Evolutionary conservation across 2,797 vertebrate genomes (phyloP).

Genomic region (Dromococcyx pavoninus): DNA sequence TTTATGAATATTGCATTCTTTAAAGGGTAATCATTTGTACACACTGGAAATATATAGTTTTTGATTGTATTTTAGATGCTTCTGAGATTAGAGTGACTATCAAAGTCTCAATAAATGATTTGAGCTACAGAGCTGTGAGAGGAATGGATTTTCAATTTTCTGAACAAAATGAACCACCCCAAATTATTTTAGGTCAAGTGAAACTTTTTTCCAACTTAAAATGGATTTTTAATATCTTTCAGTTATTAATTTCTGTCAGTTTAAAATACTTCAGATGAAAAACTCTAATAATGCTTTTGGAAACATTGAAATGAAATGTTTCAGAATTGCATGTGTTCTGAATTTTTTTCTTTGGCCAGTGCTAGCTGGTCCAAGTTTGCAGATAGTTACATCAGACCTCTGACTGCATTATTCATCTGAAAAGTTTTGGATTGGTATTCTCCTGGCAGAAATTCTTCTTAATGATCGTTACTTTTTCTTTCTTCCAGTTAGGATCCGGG

Average conservation of each 20-base stretch:
- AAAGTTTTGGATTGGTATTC: background rate
- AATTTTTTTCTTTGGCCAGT: background rate
- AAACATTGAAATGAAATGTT: background rate
- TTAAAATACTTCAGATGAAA: slow-evolving; percentile 1
- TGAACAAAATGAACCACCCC: background rate
- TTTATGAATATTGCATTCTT: slow-evolving; percentile 32
- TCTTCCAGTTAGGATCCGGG: background rate
- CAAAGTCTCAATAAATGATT: background rate
- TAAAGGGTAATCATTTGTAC: slow-evolving; percentile 18
- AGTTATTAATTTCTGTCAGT: background rate
- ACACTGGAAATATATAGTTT: background rate
- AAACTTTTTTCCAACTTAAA: slow-evolving; percentile 35
- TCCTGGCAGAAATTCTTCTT: background rate
- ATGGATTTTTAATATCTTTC: slow-evolving; percentile 23
- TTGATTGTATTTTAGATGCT: slow-evolving; percentile 12
- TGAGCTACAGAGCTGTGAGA: slow-evolving; percentile 12
- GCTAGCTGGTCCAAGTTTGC: background rate
- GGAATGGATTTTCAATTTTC: slow-evolving; percentile 47
- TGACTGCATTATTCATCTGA: background rate
- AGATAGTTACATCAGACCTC: background rate
- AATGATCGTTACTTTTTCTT: background rate
- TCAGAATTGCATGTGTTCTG: background rate
- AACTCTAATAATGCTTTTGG: background rate
- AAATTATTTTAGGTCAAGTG: slow-evolving; percentile 31
- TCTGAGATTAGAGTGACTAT: slow-evolving; percentile 23